Base-by-base conservation (phyloP, 2,113 vertebrate species). In the Mugil cephalus region DNA sequence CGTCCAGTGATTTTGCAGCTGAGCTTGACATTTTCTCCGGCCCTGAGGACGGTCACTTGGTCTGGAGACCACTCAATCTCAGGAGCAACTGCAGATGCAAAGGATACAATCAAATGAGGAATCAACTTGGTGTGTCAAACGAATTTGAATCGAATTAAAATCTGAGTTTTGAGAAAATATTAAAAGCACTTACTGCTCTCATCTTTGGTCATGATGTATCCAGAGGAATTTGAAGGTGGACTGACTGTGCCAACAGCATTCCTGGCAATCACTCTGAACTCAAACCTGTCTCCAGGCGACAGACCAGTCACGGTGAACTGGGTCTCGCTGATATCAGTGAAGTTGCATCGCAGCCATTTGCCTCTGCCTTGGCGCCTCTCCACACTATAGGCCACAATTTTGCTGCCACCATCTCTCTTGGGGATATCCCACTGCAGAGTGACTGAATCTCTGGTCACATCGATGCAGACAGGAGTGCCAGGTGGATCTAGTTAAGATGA, bases 221-320 rank as follows among this genome's bases (percentile, higher is more conserved):
- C 97, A 78, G 98, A 99, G 76, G 98, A 96, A 79, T 99, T 98
- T 17, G 98, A 99, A 30, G 98, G 98, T 0, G 98, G 98, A 86
- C 98, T 99, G 84, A 99, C 90, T 17, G 98, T 99, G 82, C 97
- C 97, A 69, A 99, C 94, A 64, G 98, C 98, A 65, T 99, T 99
- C 85, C 98, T 96, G 85, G 98, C 98, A 79, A 97, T 95, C 67
- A 98, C 95, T 92, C 97, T 96, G 89, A 99, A 99, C 85, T 99
- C 98, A 1, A 94, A 98, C 51, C 98, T 94, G 74, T 99, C 98
- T 69, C 98, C 98, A 43, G 98, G 83, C 17, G 95, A 93, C 77
- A 99, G 95, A 53, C 96, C 95, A 18, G 97, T 97, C 17, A 97
- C 96, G 11, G 96, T 98, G 56, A 96, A 99, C 40, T 98, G 97